Percentiles rank a stretch among this genome's conserved stretches.
These are phyloP conservation scores for Poecilia wingei DNA, from an alignment of 2,797 vertebrate genomes.

Conservation along the genomic window DNA sequence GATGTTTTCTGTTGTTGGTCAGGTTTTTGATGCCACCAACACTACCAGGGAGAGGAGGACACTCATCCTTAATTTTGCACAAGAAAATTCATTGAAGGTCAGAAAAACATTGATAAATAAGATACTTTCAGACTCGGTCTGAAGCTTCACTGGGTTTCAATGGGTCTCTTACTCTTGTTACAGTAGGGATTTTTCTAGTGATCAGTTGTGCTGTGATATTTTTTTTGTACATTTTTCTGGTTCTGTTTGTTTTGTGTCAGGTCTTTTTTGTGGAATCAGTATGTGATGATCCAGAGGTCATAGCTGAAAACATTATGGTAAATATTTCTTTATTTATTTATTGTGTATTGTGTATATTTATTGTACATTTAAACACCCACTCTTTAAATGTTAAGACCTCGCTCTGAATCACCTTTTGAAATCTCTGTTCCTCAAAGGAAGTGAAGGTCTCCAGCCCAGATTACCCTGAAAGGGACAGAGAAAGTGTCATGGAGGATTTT, in stretches of 20 bases:
- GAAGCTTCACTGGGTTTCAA: background rate
- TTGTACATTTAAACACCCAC: background rate
- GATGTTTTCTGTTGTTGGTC: background rate
- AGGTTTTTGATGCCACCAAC: slow-evolving; percentile 99
- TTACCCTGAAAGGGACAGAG: slow-evolving; percentile 92
- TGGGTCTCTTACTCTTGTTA: background rate
- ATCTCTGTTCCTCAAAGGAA: slow-evolving; percentile 80
- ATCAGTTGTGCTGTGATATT: background rate
- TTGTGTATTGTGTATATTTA: background rate
- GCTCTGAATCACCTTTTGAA: background rate
- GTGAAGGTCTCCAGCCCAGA: slow-evolving; percentile 98
- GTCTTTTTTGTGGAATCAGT: slow-evolving; percentile 97
- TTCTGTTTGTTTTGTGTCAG: slow-evolving; percentile 67
- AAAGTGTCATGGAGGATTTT: slow-evolving; percentile 97
- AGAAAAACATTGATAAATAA: background rate
- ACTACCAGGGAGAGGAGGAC: slow-evolving; percentile 94
- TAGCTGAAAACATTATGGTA: slow-evolving; percentile 97
- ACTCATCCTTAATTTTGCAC: slow-evolving; percentile 89
- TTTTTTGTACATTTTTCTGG: background rate
- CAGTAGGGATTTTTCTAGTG: background rate
- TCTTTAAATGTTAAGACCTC: background rate
- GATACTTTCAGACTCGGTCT: background rate
- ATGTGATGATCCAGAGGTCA: slow-evolving; percentile 96
- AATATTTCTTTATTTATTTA: slow-evolving; percentile 38
- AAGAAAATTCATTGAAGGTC: slow-evolving; percentile 93